Base-by-base conservation (phyloP, 64 coral and sea anemone species). In the Montipora foliosa region DNA sequence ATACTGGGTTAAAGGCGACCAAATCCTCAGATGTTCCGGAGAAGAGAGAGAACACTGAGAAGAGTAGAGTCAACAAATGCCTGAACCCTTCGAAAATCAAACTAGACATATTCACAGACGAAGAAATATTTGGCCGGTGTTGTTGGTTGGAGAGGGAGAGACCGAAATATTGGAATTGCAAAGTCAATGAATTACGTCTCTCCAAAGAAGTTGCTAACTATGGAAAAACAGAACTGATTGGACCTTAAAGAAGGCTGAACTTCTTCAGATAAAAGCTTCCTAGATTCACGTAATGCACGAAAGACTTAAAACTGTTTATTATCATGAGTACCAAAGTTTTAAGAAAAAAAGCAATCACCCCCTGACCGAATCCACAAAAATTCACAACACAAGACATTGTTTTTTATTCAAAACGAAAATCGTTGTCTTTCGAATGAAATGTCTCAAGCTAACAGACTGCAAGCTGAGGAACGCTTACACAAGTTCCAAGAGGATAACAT, bases 71-170 rank as follows among this genome's bases (percentile, higher is more conserved):
- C 57, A 60, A 13, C 57, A 60, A 60, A 60, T 60, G 57, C 57
- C 66, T 68, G 66, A 5, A 13, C 16, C 16, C 66, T 68, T 68
- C 66, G 0, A 68, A 13, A 68, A 68, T 13, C 66, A 68, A 68
- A 16, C 13, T 19, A 5, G 66, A 68, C 66, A 68, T 68, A 19
- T 68, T 68, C 66, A 68, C 66, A 19, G 66, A 68, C 66, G 16
- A 68, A 68, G 66, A 68, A 68, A 68, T 68, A 68, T 16, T 13
- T 68, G 16, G 66, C 66, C 66, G 6, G 12, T 19, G 21, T 12
- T 79, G 76, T 20, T 79, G 76, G 76, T 79, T 79, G 49, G 76
- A 79, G 49, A 79, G 49, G 21, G 80, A 58, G 17, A 83, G 80
- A 17, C 51, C 11, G 61, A 83, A 25, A 25, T 67, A 83, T 83